phyloP scores from a whole-genome alignment of 1,140 invertebrate species.

The Eciton burchellii region DNA sequence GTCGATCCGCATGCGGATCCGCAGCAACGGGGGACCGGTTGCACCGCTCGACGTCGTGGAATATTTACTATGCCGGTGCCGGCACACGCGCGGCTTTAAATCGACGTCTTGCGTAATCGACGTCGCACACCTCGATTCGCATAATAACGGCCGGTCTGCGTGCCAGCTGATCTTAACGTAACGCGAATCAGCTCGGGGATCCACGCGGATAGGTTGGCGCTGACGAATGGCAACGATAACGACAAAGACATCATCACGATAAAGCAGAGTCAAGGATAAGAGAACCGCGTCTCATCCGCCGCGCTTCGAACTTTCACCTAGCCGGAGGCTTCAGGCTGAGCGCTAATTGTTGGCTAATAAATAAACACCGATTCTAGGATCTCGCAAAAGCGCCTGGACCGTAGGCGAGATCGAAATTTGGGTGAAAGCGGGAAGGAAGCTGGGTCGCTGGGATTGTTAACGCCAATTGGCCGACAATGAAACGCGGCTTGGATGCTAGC shows the following conservation, averaged over 20 bases:
- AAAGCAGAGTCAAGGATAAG: constrained; percentile 18
- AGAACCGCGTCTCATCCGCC: constrained; percentile 33
- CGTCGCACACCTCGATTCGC: no score
- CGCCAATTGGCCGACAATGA: constrained; percentile 4
- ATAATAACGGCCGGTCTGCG: no score
- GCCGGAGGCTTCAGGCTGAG: constrained; percentile 43
- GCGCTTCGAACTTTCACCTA: constrained; percentile 51
- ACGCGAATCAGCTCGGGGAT: no score
- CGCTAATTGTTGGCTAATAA: constrained; percentile 60
- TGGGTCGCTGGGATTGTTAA: neutral
- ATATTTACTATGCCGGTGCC: neutral
- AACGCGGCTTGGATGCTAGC: neutral
- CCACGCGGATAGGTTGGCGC: no score
- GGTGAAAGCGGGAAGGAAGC: constrained; percentile 58
- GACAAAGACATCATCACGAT: neutral
- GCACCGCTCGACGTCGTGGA: neutral
- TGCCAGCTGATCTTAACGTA: no score
- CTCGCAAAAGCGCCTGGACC: constrained; percentile 4
- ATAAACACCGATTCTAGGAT: constrained; percentile 28
- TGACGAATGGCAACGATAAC: no score
- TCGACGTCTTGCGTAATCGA: no score
- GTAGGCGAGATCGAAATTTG: constrained; percentile 56
- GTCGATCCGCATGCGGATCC: constrained; percentile 12
- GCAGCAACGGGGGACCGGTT: no score
- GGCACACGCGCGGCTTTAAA: no score